A percentile compares a stretch with the other conserved stretches of the same genome.
Conservation (phyloP, 2,113 vertebrate species). For the Lucifuga dentata region DNA sequence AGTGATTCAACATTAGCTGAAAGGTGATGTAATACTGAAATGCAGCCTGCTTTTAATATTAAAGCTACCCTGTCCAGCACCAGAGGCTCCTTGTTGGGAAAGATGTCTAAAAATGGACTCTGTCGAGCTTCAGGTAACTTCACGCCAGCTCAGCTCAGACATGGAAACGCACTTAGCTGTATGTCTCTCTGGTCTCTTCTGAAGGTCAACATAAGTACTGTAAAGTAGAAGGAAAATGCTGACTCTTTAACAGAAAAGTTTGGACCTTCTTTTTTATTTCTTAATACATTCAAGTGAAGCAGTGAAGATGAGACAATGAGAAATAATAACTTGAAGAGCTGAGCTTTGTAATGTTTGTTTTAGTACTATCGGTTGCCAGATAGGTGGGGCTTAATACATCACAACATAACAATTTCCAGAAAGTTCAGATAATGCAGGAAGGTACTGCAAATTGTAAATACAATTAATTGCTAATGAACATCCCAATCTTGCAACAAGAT, state of each 20-base stretch:
- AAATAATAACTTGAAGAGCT: too few species aligned
- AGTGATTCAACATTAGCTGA: conserved; percentile 13
- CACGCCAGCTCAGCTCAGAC: conserved; percentile 49
- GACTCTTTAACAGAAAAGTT: background rate
- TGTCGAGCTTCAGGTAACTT: conserved; percentile 56
- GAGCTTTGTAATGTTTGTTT: too few species aligned
- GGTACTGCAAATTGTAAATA: too few species aligned
- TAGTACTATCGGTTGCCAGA: too few species aligned
- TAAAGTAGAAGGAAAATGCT: conserved; percentile 3
- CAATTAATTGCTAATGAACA: too few species aligned
- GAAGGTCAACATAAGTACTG: conserved; percentile 39
- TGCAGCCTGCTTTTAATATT: conserved; percentile 39
- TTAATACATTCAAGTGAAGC: background rate
- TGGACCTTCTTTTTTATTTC: background rate
- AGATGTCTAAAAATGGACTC: conserved; percentile 48
- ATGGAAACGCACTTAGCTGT: conserved; percentile 70
- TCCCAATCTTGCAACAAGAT: too few species aligned
- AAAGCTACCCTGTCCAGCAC: conserved; percentile 17
- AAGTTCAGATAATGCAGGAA: too few species aligned
- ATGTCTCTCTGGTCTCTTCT: conserved; percentile 7
- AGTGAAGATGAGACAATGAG: background rate
- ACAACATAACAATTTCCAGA: too few species aligned
- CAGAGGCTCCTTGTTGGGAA: conserved; percentile 16
- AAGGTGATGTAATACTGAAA: conserved; percentile 52
- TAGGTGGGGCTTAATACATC: too few species aligned